Percentiles rank a stretch among this genome's conserved stretches.
phyloP scores from a whole-genome alignment of 2,888 invertebrate species.

The Heliconius ethilla region DNA sequence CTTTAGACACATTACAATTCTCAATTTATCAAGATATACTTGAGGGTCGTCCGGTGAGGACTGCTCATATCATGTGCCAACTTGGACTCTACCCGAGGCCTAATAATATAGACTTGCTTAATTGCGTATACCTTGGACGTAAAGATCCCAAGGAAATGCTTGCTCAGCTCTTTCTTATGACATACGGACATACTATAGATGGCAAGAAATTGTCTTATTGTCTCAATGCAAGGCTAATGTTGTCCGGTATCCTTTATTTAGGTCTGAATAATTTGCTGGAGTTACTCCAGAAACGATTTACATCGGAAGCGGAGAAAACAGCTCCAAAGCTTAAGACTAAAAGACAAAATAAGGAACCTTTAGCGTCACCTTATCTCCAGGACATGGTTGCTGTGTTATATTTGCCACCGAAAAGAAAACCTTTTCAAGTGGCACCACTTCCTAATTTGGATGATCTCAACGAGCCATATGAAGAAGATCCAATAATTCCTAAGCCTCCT shows the following conservation, averaged over 20 bases:
- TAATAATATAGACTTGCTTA: conserved; percentile 59
- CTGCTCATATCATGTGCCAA: conserved; percentile 54
- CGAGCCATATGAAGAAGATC: conserved; percentile 66
- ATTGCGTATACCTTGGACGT: conserved; percentile 59
- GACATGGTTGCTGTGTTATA: conserved; percentile 61
- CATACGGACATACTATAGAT: conserved; percentile 62
- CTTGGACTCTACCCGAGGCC: conserved; percentile 67
- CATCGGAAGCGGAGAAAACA: conserved; percentile 51
- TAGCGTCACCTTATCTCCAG: conserved; percentile 67
- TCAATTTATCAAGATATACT: conserved; percentile 69
- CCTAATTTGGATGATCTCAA: conserved; percentile 68
- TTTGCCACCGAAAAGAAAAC: conserved; percentile 53
- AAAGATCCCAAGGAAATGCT: conserved; percentile 70
- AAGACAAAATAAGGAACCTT: conserved; percentile 51
- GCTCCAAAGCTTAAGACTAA: conserved; percentile 51
- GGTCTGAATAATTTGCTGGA: conserved; percentile 61
- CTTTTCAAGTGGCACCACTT: conserved; percentile 57
- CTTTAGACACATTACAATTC: conserved; percentile 59
- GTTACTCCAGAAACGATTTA: conserved; percentile 60
- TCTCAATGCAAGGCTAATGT: conserved; percentile 64
- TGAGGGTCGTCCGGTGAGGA: conserved; percentile 63
- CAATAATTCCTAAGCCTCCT: conserved; percentile 56
- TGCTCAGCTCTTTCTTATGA: conserved; percentile 62
- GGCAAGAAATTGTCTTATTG: conserved; percentile 59
- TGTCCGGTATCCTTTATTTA: conserved; percentile 69